phyloP scores from a whole-genome alignment of 2,113 vertebrate species.

The Phylloscopus trochilus region DNA sequence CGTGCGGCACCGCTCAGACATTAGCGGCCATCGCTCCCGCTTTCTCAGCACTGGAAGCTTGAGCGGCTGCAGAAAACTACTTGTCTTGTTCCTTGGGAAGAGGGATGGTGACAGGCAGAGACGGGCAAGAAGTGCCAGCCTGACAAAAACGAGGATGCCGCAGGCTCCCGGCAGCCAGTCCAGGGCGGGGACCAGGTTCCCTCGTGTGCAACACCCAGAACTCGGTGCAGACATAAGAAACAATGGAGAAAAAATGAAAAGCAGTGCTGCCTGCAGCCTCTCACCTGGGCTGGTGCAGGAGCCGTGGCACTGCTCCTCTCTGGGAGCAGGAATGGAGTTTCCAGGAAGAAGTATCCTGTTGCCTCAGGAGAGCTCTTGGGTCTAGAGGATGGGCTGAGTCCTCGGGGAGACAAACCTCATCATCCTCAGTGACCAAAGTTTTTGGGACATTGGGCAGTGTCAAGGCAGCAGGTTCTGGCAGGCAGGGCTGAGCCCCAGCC shows the following conservation, averaged over 20 bases:
- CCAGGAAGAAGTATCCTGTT: background rate
- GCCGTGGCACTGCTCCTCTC: background rate
- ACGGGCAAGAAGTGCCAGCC: background rate
- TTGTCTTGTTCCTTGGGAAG: background rate
- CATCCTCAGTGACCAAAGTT: background rate
- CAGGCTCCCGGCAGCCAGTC: background rate
- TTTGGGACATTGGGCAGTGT: background rate
- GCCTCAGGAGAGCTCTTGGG: background rate
- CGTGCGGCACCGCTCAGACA: background rate
- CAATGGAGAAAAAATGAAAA: background rate
- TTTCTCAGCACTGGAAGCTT: background rate
- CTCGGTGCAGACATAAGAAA: background rate
- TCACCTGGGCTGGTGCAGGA: background rate
- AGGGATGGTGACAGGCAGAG: background rate
- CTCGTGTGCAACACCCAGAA: background rate
- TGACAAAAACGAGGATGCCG: background rate
- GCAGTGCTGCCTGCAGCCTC: background rate
- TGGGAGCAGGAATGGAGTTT: background rate
- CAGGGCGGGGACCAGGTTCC: background rate
- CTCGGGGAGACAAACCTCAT: background rate
- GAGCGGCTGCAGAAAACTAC: conserved; percentile 16
- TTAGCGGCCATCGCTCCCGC: background rate
- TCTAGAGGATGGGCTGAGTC: background rate
- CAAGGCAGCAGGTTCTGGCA: background rate
- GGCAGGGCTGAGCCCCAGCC: background rate